Evolutionary conservation across 2,888 invertebrate species (phyloP).

Genomic region (Helleia helle): DNA sequence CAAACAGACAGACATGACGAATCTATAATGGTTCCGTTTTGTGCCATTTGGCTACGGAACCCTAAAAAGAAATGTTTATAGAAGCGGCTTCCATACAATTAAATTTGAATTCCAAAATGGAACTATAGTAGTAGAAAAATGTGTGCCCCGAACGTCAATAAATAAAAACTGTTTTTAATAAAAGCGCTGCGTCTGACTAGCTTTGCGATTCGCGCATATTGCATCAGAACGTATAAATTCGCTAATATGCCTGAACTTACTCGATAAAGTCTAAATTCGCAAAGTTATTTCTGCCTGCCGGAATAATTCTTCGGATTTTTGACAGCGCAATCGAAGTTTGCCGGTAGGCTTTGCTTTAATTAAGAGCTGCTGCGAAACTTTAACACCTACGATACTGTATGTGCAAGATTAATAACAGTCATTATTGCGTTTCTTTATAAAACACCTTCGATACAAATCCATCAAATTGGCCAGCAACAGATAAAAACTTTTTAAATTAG

Average conservation of each 20-base stretch:
- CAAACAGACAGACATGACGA: no score
- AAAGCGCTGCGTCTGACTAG: constrained; percentile 51
- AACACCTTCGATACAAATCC: neutral
- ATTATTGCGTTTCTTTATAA: neutral
- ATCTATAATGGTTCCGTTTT: no score
- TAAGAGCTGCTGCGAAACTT: constrained; percentile 53
- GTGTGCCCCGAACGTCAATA: constrained; percentile 51
- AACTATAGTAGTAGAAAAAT: constrained; percentile 32
- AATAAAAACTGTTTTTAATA: constrained; percentile 68
- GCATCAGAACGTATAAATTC: constrained; percentile 63
- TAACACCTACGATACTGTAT: constrained; percentile 36
- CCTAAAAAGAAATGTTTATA: neutral
- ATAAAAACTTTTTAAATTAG: constrained; percentile 12
- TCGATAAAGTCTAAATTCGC: constrained; percentile 70
- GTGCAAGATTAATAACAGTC: no score
- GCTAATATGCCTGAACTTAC: constrained; percentile 68
- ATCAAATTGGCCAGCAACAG: constrained; percentile 1
- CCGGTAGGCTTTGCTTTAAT: constrained; percentile 64
- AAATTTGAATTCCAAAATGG: constrained; percentile 9
- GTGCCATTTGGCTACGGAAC: no score
- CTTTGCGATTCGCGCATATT: constrained; percentile 50
- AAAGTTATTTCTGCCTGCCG: constrained; percentile 62
- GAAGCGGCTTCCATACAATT: neutral
- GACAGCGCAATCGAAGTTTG: constrained; percentile 73
- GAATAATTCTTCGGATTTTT: constrained; percentile 73